Evolutionary conservation across 2,113 vertebrate genomes (phyloP).

Genomic region (Epinephelus fuscoguttatus): DNA sequence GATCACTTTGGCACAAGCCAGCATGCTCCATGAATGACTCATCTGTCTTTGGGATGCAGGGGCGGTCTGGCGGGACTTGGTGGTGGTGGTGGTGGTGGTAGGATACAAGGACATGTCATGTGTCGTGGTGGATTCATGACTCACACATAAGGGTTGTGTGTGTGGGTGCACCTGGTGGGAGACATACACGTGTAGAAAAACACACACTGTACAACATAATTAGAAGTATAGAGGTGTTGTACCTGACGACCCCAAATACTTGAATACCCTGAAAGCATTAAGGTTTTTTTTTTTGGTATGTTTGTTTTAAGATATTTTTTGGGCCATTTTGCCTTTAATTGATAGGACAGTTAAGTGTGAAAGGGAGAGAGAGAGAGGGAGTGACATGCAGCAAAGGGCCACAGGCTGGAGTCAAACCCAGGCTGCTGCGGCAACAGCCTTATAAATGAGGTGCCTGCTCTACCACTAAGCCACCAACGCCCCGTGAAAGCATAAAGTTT

Average conservation of each 20-base stretch:
- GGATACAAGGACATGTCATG: conserved; percentile 44
- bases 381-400: too few relatives aligned
- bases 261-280: not conserved
- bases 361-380: too few relatives aligned
- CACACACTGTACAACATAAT: conserved; percentile 4
- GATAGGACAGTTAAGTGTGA: too few relatives aligned
- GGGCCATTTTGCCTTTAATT: too few relatives aligned
- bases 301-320: too few relatives aligned
- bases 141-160: conserved; percentile 42
- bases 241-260: not conserved
- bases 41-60: conserved; percentile 57
- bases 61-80: not conserved
- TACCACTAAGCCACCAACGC: too few relatives aligned
- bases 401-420: too few relatives aligned
- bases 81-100: not conserved
- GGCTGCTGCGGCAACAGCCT: too few relatives aligned
- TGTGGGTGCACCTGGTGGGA: conserved; percentile 1
- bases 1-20: conserved; percentile 50
- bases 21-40: conserved; percentile 68
- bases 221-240: not conserved
- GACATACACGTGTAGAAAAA: conserved; percentile 22
- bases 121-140: conserved; percentile 53
- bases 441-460: too few relatives aligned
- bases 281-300: not conserved
- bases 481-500: not conserved